These are phyloP conservation scores for Drosophila borborema DNA, from an alignment of 2,888 invertebrate species.

Conservation along the genomic window DNA sequence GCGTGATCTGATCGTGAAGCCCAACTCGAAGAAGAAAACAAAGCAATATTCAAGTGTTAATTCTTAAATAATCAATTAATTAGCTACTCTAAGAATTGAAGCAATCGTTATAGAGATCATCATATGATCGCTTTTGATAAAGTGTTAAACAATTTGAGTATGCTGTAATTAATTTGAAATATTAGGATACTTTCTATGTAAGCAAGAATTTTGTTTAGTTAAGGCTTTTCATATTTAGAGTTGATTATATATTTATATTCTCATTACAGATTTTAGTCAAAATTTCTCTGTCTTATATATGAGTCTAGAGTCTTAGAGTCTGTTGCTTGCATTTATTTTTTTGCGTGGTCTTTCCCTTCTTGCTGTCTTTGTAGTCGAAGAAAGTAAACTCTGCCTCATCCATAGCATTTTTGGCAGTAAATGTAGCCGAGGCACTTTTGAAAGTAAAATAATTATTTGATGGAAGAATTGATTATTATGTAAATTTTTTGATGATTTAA, in stretches of 20 bases:
- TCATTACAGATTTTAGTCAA: background rate
- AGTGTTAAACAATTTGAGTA: background rate
- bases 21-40: background rate
- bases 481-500: too few relatives aligned
- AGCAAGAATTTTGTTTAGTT: background rate
- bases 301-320: background rate
- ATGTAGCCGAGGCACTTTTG: too few relatives aligned
- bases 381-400: background rate
- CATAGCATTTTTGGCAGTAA: background rate
- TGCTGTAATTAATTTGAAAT: background rate
- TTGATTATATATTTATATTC: background rate
- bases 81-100: constrained; percentile 4
- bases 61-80: constrained; percentile 9
- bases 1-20: constrained; percentile 4
- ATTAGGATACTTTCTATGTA: background rate
- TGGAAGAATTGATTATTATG: too few relatives aligned
- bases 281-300: background rate
- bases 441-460: too few relatives aligned
- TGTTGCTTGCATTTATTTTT: background rate
- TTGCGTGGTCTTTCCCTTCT: background rate
- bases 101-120: background rate
- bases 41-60: constrained; percentile 6
- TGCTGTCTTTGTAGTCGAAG: background rate
- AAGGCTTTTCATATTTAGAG: background rate
- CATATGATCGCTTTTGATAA: constrained; percentile 3